These are phyloP conservation scores for Oxyura jamaicensis DNA, from an alignment of 2,113 vertebrate species.

Conservation along the genomic window DNA sequence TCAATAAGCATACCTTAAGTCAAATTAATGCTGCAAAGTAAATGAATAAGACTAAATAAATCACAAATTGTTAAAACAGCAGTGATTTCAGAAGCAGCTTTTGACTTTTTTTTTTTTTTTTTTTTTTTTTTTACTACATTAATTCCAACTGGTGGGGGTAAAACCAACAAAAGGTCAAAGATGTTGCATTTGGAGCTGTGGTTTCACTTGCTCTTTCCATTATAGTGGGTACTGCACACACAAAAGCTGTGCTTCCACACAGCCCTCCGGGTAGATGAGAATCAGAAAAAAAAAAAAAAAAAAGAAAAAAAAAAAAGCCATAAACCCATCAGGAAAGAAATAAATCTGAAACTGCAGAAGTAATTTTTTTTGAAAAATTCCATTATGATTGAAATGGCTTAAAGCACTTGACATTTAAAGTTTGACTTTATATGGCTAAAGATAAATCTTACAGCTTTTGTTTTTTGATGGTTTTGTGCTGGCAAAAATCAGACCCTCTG, in stretches of 20 bases:
- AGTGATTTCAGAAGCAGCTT: neutral
- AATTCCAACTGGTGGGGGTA: neutral
- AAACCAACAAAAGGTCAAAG: slow-evolving; percentile 18
- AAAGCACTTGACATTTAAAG: slow-evolving; percentile 61
- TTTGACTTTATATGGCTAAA: slow-evolving; percentile 25
- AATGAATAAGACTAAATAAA: neutral
- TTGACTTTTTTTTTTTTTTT: neutral
- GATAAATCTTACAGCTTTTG: slow-evolving; percentile 21
- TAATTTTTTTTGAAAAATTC: slow-evolving; percentile 30
- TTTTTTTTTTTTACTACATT: neutral
- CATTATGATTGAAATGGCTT: slow-evolving; percentile 49
- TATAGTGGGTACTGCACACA: neutral
- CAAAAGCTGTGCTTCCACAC: neutral
- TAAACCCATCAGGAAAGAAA: slow-evolving; percentile 34
- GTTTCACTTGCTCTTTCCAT: slow-evolving; percentile 20
- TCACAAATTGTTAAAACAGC: neutral
- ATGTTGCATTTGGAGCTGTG: neutral
- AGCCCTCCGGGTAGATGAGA: slow-evolving; percentile 7
- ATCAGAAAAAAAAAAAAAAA: neutral
- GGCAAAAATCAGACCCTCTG: slow-evolving; percentile 1
- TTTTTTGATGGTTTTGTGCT: neutral
- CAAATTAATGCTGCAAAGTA: neutral
- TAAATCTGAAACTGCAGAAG: slow-evolving; percentile 40
- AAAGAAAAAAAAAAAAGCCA: neutral
- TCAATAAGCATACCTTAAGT: neutral